Evolutionary conservation across 1,140 invertebrate genomes (phyloP).

Genomic region (Drosophila ambigua): DNA sequence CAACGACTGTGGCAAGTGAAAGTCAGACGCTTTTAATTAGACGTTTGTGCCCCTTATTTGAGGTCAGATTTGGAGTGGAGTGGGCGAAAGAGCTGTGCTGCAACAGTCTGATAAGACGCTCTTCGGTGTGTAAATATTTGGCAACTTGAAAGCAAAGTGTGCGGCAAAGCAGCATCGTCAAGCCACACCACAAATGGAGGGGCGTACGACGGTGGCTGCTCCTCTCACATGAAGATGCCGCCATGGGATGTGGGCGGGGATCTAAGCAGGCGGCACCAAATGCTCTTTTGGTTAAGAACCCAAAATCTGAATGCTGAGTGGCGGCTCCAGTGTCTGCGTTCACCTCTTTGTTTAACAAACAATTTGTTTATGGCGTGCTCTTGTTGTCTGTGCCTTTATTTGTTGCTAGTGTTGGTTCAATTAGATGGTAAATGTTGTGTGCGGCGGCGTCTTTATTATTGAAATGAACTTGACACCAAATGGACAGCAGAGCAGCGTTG

Average conservation of each 20-base stretch:
- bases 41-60: slow-evolving; percentile 26
- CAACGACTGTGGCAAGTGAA: slow-evolving; percentile 26
- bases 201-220: slow-evolving; percentile 61
- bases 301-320: slow-evolving; percentile 25
- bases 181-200: slow-evolving; percentile 11
- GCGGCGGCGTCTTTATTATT: slow-evolving; percentile 63
- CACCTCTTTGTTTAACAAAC: slow-evolving; percentile 74
- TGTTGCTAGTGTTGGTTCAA: slow-evolving; percentile 33
- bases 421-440: slow-evolving; percentile 12
- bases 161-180: slow-evolving; percentile 28
- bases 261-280: slow-evolving; percentile 9
- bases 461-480: slow-evolving; percentile 78
- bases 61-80: slow-evolving; percentile 53
- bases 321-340: slow-evolving; percentile 24
- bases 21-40: slow-evolving; percentile 62
- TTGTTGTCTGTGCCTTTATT: slow-evolving; percentile 4
- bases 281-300: slow-evolving; percentile 30
- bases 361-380: slow-evolving; percentile 58
- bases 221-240: slow-evolving; percentile 4
- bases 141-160: slow-evolving; percentile 42
- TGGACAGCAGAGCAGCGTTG: slow-evolving; percentile 39
- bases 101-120: not conserved
- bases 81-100: too few relatives aligned
- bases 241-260: not conserved
- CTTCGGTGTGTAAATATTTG: slow-evolving; percentile 48